Evolutionary conservation across 1,140 invertebrate species (phyloP).

Genomic region (Conus betulinus): DNA sequence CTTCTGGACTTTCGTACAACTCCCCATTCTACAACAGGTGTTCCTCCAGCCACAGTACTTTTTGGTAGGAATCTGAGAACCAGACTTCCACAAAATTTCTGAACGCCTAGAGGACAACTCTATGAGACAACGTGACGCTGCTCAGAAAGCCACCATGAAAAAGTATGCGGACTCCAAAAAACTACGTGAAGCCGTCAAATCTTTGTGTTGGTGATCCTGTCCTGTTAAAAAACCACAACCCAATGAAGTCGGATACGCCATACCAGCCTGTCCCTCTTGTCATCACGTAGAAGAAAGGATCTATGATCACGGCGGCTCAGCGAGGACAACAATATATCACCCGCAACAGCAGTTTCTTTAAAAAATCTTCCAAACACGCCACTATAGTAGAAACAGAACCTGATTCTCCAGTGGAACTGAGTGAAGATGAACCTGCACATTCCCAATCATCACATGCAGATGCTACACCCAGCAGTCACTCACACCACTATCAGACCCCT

Average conservation of each 20-base stretch:
- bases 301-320: constrained; percentile 17
- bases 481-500: too few relatives aligned
- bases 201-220: too few relatives aligned
- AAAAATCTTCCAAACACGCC: not conserved
- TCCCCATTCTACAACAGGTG: too few relatives aligned
- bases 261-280: not conserved
- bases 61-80: not conserved
- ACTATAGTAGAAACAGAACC: not conserved
- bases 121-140: not conserved
- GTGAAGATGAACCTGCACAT: too few relatives aligned
- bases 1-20: too few relatives aligned
- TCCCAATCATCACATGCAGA: too few relatives aligned
- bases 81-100: not conserved
- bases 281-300: not conserved
- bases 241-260: not conserved
- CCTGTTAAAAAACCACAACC: too few relatives aligned
- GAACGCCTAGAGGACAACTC: not conserved
- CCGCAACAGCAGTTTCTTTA: constrained; percentile 24
- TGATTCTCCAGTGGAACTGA: not conserved
- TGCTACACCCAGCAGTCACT: too few relatives aligned
- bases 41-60: not conserved
- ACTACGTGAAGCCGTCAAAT: constrained; percentile 1
- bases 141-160: constrained; percentile 1
- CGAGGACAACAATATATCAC: constrained; percentile 1
- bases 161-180: not conserved